Evolutionary conservation across 2,113 vertebrate species (phyloP), one percentile per base, ranked within the genome.

Genomic region (Callipepla californica): DNA sequence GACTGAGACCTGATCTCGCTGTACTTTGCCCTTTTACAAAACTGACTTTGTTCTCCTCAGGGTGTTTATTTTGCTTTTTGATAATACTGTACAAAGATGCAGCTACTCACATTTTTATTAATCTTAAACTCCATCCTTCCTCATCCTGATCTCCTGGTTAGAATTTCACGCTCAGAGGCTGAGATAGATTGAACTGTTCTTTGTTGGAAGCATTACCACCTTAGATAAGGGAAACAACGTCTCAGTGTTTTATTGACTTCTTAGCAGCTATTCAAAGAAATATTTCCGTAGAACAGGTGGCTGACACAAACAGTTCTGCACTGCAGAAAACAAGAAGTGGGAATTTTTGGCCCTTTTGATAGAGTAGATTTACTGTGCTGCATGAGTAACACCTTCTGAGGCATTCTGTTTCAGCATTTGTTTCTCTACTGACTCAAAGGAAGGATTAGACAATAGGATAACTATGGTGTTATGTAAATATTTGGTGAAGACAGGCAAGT

Each of bases 171-270:
- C 28, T 36, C 38, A 9, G 26, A 32, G 28, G 26, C 57, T 62
- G 53, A 45, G 36, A 20, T 6, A 15, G 32, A 16, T n/a, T 80
- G 13, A 38, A 25, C 59, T 84, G 21, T 2, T 0, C 13, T 62
- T 84, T 42, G 57, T 9, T 44, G 44, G 21, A 70, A 50, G 50
- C 18, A 14, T 59, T 53, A 34, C 22, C 19, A 20, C 0, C 0
- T 70, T 45, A 86, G 55, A 68, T 80, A 53, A 92, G 53, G 86
- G 26, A 68, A 77, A 32, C 8, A 44, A 32, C 2, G 53, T 84
- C 32, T 83, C 53, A 23, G 74, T 77, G 12, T 32, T 28, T 12
- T 58, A 22, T 22, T 32, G 73, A 77, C 38, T 16, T 70, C 61
- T 34, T 6, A 90, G 51, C 26, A 9, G 6, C 9, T 83, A 83